Conservation (phyloP, 1,140 invertebrate species). For the Latrodectus geometricus region DNA sequence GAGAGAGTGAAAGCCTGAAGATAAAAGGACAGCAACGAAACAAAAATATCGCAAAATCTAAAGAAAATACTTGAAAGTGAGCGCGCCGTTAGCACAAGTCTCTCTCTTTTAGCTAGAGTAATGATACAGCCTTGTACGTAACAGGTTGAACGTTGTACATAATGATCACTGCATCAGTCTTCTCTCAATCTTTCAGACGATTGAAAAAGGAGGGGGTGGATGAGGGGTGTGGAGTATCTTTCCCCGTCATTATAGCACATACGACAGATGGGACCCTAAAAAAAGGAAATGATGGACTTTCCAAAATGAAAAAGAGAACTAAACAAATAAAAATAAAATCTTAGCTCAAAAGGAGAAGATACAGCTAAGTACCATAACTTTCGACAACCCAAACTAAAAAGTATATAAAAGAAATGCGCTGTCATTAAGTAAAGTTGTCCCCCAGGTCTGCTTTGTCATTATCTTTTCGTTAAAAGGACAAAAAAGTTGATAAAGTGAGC, state of each 20-base stretch:
- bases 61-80: constrained; percentile 48
- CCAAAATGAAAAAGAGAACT: constrained; percentile 4
- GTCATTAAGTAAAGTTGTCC: constrained; percentile 58
- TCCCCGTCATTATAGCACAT: constrained; percentile 56
- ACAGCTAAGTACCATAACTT: constrained; percentile 58
- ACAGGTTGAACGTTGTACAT: constrained; percentile 58
- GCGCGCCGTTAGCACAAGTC: constrained; percentile 38
- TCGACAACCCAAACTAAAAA: constrained; percentile 45
- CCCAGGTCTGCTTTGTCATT: constrained; percentile 39
- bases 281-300: constrained; percentile 52
- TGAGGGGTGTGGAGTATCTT: constrained; percentile 10
- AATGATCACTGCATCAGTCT: constrained; percentile 35
- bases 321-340: constrained; percentile 6
- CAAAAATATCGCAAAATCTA: constrained; percentile 22
- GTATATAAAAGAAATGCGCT: constrained; percentile 54
- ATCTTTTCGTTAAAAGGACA: constrained; percentile 51
- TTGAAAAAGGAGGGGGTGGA: constrained; percentile 34
- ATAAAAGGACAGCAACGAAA: constrained; percentile 24
- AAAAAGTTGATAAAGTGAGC: constrained; percentile 2
- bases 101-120: constrained; percentile 38
- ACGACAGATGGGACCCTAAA: constrained; percentile 48
- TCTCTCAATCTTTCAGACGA: constrained; percentile 31
- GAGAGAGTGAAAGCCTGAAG: constrained; percentile 5
- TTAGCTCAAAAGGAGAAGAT: background rate
- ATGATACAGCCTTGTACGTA: constrained; percentile 51